These are phyloP conservation scores for Elysia crispata DNA, from an alignment of 2,888 invertebrate species.

Conservation along the genomic window DNA sequence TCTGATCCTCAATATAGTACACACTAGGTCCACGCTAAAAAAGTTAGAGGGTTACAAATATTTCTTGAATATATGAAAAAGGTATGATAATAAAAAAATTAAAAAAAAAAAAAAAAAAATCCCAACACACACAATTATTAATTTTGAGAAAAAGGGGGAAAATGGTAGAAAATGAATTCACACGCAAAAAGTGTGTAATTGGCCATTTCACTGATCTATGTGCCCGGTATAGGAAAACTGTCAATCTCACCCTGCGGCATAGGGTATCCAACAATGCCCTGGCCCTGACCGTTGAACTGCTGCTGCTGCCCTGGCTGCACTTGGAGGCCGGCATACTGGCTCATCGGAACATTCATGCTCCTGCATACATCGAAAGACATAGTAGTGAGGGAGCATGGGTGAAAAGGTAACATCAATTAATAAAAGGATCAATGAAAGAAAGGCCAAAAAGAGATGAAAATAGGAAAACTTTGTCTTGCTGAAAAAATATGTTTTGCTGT, in stretches of 20 bases:
- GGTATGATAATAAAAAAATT: neutral
- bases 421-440: too few relatives aligned
- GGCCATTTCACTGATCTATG: constrained; percentile 57
- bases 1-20: too few relatives aligned
- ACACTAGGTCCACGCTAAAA: neutral
- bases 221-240: constrained; percentile 54
- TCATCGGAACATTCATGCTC: constrained; percentile 63
- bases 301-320: constrained; percentile 70
- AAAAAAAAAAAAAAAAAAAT: constrained; percentile 27
- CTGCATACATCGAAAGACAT: too few relatives aligned
- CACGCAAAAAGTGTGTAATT: neutral
- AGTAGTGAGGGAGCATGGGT: too few relatives aligned
- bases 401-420: too few relatives aligned
- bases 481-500: too few relatives aligned
- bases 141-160: neutral
- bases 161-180: too few relatives aligned
- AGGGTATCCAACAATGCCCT: constrained; percentile 67
- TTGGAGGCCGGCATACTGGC: constrained; percentile 58
- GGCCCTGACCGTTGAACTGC: constrained; percentile 65
- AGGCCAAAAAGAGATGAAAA: too few relatives aligned
- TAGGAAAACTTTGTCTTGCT: too few relatives aligned
- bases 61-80: neutral
- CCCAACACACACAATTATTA: neutral
- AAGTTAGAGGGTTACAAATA: constrained; percentile 3
- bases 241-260: constrained; percentile 67